Conservation (phyloP, 2,888 invertebrate species). For the Pterobdella sp. region DNA sequence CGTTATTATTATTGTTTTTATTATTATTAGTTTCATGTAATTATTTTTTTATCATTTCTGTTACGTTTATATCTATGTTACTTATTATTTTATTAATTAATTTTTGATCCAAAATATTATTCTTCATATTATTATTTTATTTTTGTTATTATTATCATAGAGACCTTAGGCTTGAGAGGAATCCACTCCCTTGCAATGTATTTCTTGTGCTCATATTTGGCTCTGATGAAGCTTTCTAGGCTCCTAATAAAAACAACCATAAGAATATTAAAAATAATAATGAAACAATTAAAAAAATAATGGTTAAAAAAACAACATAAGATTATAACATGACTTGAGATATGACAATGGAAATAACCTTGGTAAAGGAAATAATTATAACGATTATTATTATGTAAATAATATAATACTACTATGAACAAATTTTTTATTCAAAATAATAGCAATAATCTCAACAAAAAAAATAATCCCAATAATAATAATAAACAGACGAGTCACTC, state of each 20-base stretch:
- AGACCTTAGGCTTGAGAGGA: constrained; percentile 54
- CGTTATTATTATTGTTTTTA: too few relatives aligned
- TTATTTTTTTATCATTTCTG: too few relatives aligned
- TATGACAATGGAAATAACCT: not conserved
- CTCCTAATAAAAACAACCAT: constrained; percentile 26
- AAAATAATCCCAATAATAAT: not conserved
- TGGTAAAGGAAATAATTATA: not conserved
- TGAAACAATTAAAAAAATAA: too few relatives aligned
- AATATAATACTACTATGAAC: too few relatives aligned
- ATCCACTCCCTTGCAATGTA: constrained; percentile 97
- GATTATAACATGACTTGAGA: too few relatives aligned
- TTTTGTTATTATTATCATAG: constrained; percentile 9
- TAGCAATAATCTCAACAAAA: not conserved
- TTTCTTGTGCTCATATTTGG: constrained; percentile 97
- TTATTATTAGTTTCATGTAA: too few relatives aligned
- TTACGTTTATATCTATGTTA: too few relatives aligned
- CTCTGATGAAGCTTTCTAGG: constrained; percentile 88
- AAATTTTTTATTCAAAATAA: too few relatives aligned
- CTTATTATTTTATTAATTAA: not conserved
- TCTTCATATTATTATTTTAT: too few relatives aligned
- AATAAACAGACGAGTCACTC: constrained; percentile 53
- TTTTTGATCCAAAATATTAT: not conserved
- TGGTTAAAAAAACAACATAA: too few relatives aligned
- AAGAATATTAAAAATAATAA: too few relatives aligned
- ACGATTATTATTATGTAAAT: not conserved